These are phyloP conservation scores for Todus mexicanus DNA, from an alignment of 2,797 vertebrate species.

Conservation along the genomic window DNA sequence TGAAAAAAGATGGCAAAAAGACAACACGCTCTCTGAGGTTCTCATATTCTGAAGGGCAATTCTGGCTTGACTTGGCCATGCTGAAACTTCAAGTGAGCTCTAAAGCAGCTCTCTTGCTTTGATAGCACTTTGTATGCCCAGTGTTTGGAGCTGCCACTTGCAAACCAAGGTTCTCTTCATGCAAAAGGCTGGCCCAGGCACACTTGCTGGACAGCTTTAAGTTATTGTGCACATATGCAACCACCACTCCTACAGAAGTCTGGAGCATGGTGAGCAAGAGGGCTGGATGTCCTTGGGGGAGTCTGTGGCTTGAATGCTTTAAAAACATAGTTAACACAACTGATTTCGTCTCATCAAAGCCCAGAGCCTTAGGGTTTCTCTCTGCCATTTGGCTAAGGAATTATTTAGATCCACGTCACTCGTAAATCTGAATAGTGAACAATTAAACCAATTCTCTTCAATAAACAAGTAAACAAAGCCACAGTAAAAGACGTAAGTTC, in stretches of 20 bases:
- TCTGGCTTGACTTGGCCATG: background rate
- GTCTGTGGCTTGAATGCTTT: background rate
- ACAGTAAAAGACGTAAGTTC: background rate
- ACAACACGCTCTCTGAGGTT: background rate
- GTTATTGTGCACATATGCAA: rapidly evolving
- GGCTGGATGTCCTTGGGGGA: background rate
- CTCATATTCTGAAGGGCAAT: background rate
- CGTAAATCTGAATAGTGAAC: slow-evolving; percentile 1
- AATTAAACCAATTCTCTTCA: background rate
- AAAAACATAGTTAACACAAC: background rate
- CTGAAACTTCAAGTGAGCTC: background rate
- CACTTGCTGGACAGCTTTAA: background rate
- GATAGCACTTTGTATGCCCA: background rate
- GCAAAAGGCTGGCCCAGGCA: background rate
- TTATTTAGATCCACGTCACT: background rate
- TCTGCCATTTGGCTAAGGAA: background rate
- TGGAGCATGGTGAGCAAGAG: background rate
- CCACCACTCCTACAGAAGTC: background rate
- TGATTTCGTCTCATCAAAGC: background rate
- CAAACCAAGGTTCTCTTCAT: background rate
- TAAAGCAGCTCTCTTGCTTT: background rate
- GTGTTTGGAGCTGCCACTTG: background rate
- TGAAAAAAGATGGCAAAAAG: background rate
- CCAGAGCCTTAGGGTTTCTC: background rate
- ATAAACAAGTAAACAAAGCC: slow-evolving; percentile 15